Base-by-base conservation (phyloP, 2,888 invertebrate species). In the Chrysomela aeneicollis region DNA sequence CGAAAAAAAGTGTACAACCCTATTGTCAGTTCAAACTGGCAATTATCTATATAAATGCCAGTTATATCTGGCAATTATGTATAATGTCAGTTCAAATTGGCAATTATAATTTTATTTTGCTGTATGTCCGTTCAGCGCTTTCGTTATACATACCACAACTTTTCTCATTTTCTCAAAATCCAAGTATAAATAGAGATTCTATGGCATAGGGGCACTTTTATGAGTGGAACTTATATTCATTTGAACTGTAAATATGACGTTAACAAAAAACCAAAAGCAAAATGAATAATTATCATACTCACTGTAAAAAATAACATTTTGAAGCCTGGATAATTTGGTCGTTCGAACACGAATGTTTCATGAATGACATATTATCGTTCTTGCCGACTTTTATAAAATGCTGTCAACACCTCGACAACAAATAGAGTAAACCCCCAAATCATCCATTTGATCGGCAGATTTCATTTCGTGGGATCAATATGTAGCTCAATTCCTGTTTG, bases 401-500 rank as follows among this genome's bases (percentile, higher is more conserved):
- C 17, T 26, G 26, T 17, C 55, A 55, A 51, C 15, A 10, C 12
- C 30, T 26, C 57, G 6, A 46, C 18, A 26, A 30, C 46, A 57
- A 30, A 30, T 37, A 54, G 18, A 12, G 37, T 19, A 6, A 32
- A 22, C 32, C 52, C 52, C 52, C 21, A 37, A 54, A 54, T 52
- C 52, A 54, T 9, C 19, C 17, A 22, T 57, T 17, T 10, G 6
- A 42, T 46, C 15, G 42, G 42, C 47, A 42, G 42, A 15, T 46
- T 57, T 46, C 46, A 57, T 57, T 57, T 57, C 10, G 15, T n/a
- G 42, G n/a, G 42, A 42, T 42, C 17, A 57, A 22, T 26, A 21
- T n/a, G n/a, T 17, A 54, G 18, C 35, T 30, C 22, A n/a, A 3
- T 15, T 57, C 18, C n/a, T 57, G 57, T 57, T 57, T 57, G 57